Evolutionary conservation across 2,888 invertebrate genomes (phyloP), one percentile per base, ranked within the genome.

Genomic region (Phytoseiulus persimilis): DNA sequence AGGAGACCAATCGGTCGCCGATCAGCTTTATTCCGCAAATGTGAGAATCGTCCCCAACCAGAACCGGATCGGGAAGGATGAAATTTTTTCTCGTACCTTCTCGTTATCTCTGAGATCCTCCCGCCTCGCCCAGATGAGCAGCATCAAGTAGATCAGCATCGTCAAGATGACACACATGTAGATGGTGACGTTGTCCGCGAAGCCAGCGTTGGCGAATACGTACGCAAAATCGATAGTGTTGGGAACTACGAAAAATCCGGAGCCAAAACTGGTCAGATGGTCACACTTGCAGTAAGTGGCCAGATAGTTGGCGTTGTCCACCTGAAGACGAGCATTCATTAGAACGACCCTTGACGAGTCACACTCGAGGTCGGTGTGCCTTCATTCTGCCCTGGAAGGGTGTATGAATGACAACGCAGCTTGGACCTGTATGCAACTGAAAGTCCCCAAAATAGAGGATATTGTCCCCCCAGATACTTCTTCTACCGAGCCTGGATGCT

Each of bases 191-290:
- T 91, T 91, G 84, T 91, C 91, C 5, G 92, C 91, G 91, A 94
- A 93, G 90, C 93, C 93, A 6, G 92, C 91, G 91, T 94, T 93
- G 83, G 92, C 92, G 91, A 93, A 93, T 18, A 93, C 93, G 91
- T 92, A 93, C 91, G 92, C 92, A 91, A 93, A 94, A 91, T 94
- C 93, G 31, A 94, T 93, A 28, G 92, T 92, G 91, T 94, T 93
- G 0, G 94, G 94, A 28, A 92, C 92, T 2, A 93, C 93, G 32
- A 92, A 92, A 91, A 93, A 93, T 33, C 93, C 93, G 5, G 92
- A 92, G 14, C 93, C 93, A 91, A 94, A 94, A 83, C 93, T 92
- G 32, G 93, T 93, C 91, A 93, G 91, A 91, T 94, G 94, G 90
- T 91, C 91, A 90, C 92, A 91, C 65, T 91, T 90, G 91, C 92